Percentiles rank a stretch among this genome's conserved stretches.
phyloP scores from a whole-genome alignment of 2,113 vertebrate genomes.

The Lates calcarifer region DNA sequence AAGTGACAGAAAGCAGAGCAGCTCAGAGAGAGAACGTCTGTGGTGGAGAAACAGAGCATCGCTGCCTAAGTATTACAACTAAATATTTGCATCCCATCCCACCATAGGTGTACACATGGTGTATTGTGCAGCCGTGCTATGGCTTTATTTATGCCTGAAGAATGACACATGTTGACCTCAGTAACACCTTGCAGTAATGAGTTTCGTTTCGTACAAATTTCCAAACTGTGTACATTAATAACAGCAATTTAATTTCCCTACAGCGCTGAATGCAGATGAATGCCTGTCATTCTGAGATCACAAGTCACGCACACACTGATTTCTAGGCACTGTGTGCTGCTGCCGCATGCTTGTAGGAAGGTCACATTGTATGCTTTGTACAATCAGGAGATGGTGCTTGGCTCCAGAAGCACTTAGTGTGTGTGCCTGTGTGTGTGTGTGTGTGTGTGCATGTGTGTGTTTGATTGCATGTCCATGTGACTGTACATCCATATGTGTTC shows the following conservation, averaged over 20 bases:
- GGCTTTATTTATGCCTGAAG: neutral
- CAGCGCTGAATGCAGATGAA: neutral
- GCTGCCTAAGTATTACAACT: neutral
- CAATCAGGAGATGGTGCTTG: slow-evolving; percentile 13
- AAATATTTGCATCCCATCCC: neutral
- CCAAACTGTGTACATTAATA: neutral
- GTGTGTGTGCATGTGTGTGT: neutral
- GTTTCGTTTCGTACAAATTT: neutral
- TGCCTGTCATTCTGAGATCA: neutral
- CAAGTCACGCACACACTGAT: neutral
- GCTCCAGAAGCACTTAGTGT: slow-evolving; percentile 11
- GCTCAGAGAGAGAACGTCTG: neutral
- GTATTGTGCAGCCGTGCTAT: neutral
- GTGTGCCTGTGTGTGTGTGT: slow-evolving; percentile 4
- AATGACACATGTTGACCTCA: slow-evolving; percentile 4
- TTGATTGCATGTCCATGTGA: slow-evolving; percentile 3
- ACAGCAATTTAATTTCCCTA: neutral
- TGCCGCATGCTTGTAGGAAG: slow-evolving; percentile 28
- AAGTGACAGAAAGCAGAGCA: slow-evolving; percentile 15
- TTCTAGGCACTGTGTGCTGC: neutral
- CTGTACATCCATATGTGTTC: neutral
- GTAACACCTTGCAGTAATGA: neutral
- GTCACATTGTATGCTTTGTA: slow-evolving; percentile 31
- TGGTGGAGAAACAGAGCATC: neutral
- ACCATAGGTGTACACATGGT: no score